A percentile compares a stretch with the other conserved stretches of the same genome.
Evolutionary conservation across 2,797 vertebrate genomes (phyloP).

Genomic region (Octomys mimax): DNA sequence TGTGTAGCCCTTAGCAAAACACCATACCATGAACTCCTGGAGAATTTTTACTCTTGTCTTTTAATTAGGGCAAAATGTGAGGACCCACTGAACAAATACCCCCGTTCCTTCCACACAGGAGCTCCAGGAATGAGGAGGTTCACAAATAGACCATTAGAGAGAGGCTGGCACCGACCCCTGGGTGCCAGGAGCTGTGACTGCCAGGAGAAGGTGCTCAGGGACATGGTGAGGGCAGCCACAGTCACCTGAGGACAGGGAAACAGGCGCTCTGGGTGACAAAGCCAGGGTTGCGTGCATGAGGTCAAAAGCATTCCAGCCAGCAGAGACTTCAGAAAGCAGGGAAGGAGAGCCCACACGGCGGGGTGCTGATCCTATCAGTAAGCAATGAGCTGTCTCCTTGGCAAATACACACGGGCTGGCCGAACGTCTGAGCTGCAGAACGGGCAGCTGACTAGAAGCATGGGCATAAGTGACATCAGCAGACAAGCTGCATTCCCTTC

Average conservation of each 20-base stretch:
- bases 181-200: background rate
- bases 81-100: background rate
- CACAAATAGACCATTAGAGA: background rate
- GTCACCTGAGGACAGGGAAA: background rate
- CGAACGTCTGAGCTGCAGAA: background rate
- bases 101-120: background rate
- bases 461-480: background rate
- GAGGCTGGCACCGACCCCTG: background rate
- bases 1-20: background rate
- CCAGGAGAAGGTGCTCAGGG: background rate
- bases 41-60: background rate
- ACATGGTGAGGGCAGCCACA: background rate
- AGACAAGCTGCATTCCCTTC: background rate
- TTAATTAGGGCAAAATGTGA: conserved; percentile 36
- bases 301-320: background rate
- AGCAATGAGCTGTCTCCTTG: background rate
- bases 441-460: background rate
- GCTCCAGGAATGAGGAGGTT: background rate
- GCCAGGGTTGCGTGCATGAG: fast-evolving
- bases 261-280: background rate
- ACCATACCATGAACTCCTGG: background rate
- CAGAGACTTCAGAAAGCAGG: background rate
- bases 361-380: background rate
- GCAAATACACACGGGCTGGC: background rate
- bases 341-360: background rate